A percentile compares a stretch with the other conserved stretches of the same genome.
phyloP scores from a whole-genome alignment of 1,140 invertebrate genomes.

The Tetranychus urticae region DNA sequence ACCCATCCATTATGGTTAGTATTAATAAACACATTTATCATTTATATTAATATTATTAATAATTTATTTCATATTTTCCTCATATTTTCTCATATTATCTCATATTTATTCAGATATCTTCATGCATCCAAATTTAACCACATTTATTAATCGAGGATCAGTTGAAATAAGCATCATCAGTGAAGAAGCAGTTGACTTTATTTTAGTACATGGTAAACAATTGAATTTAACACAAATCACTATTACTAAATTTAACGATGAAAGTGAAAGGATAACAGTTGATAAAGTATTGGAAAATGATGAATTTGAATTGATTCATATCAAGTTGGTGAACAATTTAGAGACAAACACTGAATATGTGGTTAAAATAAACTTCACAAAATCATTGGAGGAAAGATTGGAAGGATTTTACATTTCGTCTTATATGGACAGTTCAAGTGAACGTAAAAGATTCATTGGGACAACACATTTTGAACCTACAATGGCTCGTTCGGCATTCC shows the following conservation, averaged over 20 bases:
- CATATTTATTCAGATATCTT: neutral
- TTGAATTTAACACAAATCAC: conserved; percentile 55
- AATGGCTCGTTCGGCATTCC: conserved; percentile 75
- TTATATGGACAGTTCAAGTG: conserved; percentile 26
- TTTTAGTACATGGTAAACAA: conserved; percentile 71
- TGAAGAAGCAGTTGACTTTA: conserved; percentile 55
- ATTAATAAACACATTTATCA: no score
- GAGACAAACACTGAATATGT: conserved; percentile 40
- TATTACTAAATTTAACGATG: conserved; percentile 13
- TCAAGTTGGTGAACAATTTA: conserved; percentile 41
- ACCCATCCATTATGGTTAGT: conserved; percentile 47
- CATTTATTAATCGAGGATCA: conserved; percentile 48
- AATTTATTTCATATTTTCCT: no score
- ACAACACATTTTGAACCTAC: conserved; percentile 89
- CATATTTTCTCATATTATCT: neutral
- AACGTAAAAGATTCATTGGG: conserved; percentile 39
- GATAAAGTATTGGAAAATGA: conserved; percentile 49
- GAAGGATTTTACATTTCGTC: conserved; percentile 79
- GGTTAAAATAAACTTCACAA: conserved; percentile 55
- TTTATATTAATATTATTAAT: no score
- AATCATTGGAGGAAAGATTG: conserved; percentile 46
- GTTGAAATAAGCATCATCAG: conserved; percentile 30
- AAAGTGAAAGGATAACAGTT: conserved; percentile 30
- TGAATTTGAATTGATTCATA: conserved; percentile 55
- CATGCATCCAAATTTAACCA: conserved; percentile 78